A percentile compares a stretch with the other conserved stretches of the same genome.
These are phyloP conservation scores for Xenus cinereus DNA, from an alignment of 2,113 vertebrate species.

Conservation along the genomic window DNA sequence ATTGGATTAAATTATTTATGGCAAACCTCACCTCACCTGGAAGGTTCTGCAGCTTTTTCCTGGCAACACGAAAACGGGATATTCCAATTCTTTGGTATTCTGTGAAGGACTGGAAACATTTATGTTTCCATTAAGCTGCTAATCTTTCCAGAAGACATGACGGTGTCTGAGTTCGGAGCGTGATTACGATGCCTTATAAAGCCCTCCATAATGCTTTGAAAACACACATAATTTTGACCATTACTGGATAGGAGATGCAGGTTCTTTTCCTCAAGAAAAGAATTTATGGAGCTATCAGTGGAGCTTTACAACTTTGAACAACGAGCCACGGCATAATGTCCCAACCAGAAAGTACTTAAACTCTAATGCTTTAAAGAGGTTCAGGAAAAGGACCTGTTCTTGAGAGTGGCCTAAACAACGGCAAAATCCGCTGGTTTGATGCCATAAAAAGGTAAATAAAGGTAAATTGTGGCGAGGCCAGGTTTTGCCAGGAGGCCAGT, in stretches of 20 bases:
- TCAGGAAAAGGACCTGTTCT: not conserved
- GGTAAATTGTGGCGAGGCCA: rapidly evolving
- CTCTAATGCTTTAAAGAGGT: not conserved
- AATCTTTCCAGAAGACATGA: slow-evolving; percentile 51
- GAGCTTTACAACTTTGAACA: slow-evolving; percentile 25
- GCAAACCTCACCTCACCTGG: slow-evolving; percentile 58
- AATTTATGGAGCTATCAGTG: not conserved
- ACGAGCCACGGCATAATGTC: not conserved
- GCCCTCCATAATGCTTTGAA: not conserved
- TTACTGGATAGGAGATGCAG: not conserved
- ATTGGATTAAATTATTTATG: slow-evolving; percentile 68
- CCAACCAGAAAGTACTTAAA: not conserved
- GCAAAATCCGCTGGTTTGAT: not conserved
- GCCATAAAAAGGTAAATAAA: not conserved
- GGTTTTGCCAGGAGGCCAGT: not conserved
- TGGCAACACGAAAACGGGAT: slow-evolving; percentile 4
- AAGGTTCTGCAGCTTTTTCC: slow-evolving; percentile 54
- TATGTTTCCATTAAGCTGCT: slow-evolving; percentile 44
- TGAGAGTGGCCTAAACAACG: rapidly evolving
- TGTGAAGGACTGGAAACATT: slow-evolving; percentile 56
- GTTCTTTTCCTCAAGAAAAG: not conserved
- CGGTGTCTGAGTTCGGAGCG: not conserved
- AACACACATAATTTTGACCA: not conserved
- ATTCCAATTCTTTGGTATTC: slow-evolving; percentile 45
- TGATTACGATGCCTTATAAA: slow-evolving; percentile 15